Percentiles rank a stretch among this genome's conserved stretches.
phyloP scores from a whole-genome alignment of 1,140 invertebrate genomes.

The Prorops nasuta region DNA sequence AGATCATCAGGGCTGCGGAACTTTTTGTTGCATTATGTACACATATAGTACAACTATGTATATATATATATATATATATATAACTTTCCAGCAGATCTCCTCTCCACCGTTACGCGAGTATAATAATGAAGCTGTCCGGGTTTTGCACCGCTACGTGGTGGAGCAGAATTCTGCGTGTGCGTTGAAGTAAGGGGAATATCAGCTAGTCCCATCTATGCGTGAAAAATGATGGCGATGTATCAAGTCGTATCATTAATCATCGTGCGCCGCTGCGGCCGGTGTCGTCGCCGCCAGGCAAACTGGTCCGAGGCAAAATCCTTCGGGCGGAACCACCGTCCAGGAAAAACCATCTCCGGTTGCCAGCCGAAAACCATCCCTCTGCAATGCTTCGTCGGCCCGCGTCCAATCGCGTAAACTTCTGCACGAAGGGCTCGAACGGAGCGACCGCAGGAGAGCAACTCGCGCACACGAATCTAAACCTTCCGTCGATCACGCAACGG shows the following conservation, averaged over 20 bases:
- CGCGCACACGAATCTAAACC: no score
- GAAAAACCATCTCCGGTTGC: slow-evolving; percentile 31
- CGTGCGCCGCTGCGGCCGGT: slow-evolving; percentile 14
- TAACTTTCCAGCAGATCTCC: no score
- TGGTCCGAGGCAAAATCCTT: slow-evolving; percentile 34
- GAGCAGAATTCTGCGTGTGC: slow-evolving; percentile 1
- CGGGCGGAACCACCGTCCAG: slow-evolving; percentile 25
- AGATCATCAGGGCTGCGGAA: no score
- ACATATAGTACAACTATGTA: no score
- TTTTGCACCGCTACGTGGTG: slow-evolving; percentile 11
- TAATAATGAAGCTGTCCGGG: slow-evolving; percentile 25
- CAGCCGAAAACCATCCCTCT: slow-evolving; percentile 14
- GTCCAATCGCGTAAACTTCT: no score
- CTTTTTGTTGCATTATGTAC: no score
- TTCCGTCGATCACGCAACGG: no score
- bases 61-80: no score
- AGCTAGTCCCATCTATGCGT: slow-evolving; percentile 41
- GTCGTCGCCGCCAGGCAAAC: slow-evolving; percentile 15
- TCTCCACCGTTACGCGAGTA: no score
- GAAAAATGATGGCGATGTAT: slow-evolving; percentile 47
- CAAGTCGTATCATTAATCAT: slow-evolving; percentile 42
- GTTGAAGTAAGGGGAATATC: slow-evolving; percentile 26
- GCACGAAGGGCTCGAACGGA: no score
- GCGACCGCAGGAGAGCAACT: no score
- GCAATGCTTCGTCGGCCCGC: not conserved